phyloP scores from a whole-genome alignment of 2,113 vertebrate genomes.

The Hippocampus mohnikei region DNA sequence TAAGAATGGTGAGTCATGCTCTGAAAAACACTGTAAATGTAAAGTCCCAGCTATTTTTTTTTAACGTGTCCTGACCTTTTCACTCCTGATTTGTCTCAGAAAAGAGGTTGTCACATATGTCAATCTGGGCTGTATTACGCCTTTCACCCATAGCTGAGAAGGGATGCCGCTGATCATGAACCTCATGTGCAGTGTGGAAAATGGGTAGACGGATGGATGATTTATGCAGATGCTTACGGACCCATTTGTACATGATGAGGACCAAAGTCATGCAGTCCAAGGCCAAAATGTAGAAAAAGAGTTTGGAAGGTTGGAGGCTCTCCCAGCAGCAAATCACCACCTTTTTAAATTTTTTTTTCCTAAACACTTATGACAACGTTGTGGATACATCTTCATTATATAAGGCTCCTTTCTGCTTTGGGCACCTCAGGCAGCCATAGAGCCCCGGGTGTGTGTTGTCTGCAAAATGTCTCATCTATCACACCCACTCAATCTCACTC shows the following conservation, averaged over 20 bases:
- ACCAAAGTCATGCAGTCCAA: not conserved
- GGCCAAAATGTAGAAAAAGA: not conserved
- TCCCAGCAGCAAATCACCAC: not conserved
- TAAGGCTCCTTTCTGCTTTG: constrained; percentile 7
- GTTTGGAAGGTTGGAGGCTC: not conserved
- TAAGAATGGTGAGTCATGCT: not conserved
- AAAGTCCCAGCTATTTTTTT: not conserved
- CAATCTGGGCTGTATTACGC: no score
- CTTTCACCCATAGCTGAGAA: not conserved
- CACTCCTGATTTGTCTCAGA: not conserved
- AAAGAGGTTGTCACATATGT: not conserved
- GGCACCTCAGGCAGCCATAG: constrained; percentile 12
- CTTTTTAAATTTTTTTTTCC: not conserved
- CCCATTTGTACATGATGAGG: not conserved
- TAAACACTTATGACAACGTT: not conserved
- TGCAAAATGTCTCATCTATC: constrained; percentile 35
- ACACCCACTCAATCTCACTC: constrained; percentile 29
- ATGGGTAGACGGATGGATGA: not conserved
- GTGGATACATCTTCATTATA: not conserved
- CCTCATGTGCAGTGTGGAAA: not conserved
- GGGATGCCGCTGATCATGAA: not conserved
- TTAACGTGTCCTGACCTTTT: not conserved
- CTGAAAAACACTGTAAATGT: not conserved
- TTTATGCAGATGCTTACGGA: not conserved
- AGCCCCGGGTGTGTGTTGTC: constrained; percentile 34